Conservation (phyloP, 92 coral and sea anemone species). For the Phymanthus crucifer region DNA sequence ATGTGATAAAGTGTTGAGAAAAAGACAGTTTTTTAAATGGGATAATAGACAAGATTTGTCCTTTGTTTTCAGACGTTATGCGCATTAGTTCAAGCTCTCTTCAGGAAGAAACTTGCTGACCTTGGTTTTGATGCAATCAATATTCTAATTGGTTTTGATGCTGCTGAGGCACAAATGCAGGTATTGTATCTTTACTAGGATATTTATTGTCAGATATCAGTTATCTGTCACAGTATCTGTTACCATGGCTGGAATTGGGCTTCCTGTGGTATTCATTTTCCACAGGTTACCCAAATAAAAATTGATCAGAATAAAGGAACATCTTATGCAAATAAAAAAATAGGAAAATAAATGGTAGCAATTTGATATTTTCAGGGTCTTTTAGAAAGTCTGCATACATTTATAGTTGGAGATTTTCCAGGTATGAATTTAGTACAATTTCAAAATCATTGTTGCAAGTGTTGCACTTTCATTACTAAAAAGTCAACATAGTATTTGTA, state of each 20-base stretch:
- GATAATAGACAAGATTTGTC: not conserved
- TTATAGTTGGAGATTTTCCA: conserved; percentile 97
- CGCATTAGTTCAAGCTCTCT: conserved; percentile 89
- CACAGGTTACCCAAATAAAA: not conserved
- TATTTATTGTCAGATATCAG: not conserved
- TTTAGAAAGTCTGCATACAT: conserved; percentile 84
- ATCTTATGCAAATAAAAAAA: too few relatives aligned
- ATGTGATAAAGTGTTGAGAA: too few relatives aligned
- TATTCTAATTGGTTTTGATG: conserved; percentile 96
- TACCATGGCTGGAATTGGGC: not conserved
- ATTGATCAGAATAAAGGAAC: too few relatives aligned
- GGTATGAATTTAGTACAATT: conserved; percentile 62
- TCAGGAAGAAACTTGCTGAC: conserved; percentile 84
- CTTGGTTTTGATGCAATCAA: conserved; percentile 97
- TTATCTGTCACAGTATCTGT: not conserved
- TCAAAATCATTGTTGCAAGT: not conserved
- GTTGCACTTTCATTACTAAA: not conserved
- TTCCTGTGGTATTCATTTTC: conserved; percentile 1
- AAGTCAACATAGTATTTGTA: not conserved
- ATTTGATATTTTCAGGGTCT: conserved; percentile 52
- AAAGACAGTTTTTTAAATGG: too few relatives aligned
- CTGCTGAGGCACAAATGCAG: conserved; percentile 99
- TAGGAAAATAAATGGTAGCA: too few relatives aligned
- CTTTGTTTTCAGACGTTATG: conserved; percentile 71
- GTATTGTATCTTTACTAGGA: conserved; percentile 30